A percentile compares a stretch with the other conserved stretches of the same genome.
These are phyloP conservation scores for Spilarctia lutea DNA, from an alignment of 2,888 invertebrate genomes.

Conservation along the genomic window DNA sequence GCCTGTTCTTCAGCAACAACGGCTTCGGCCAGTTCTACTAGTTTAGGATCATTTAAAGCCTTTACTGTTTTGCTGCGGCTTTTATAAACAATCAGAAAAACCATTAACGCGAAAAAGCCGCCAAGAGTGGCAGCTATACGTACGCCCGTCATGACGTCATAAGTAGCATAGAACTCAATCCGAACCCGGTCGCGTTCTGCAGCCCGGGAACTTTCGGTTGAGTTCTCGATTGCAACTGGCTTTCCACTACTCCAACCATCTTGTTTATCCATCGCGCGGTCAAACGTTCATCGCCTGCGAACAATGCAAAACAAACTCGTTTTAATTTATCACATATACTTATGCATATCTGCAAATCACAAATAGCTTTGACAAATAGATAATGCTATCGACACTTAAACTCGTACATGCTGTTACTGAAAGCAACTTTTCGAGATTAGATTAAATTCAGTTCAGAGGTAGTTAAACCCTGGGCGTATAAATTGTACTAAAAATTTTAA, in stretches of 20 bases:
- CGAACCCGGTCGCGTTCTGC: slow-evolving; percentile 90
- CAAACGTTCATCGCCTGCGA: slow-evolving; percentile 83
- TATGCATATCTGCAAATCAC: slow-evolving; percentile 1
- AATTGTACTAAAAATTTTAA: neutral
- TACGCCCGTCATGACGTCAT: slow-evolving; percentile 97
- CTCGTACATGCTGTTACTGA: slow-evolving; percentile 8
- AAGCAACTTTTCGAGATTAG: neutral
- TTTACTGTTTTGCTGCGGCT: slow-evolving; percentile 93
- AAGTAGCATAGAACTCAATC: slow-evolving; percentile 94
- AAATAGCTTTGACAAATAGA: slow-evolving; percentile 22
- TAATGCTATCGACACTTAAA: slow-evolving; percentile 14
- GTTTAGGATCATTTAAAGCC: slow-evolving; percentile 92
- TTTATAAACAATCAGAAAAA: slow-evolving; percentile 96
- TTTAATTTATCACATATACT: slow-evolving; percentile 14
- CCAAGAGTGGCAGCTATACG: slow-evolving; percentile 96
- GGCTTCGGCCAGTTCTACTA: slow-evolving; percentile 92
- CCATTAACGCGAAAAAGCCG: slow-evolving; percentile 96
- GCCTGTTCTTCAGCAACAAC: slow-evolving; percentile 90
- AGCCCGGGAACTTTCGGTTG: slow-evolving; percentile 72
- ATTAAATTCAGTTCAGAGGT: neutral
- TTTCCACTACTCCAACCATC: slow-evolving; percentile 78
- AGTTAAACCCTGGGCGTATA: neutral
- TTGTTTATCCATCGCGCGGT: slow-evolving; percentile 80
- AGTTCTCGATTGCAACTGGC: slow-evolving; percentile 71
- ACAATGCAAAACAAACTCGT: slow-evolving; percentile 54